phyloP scores from a whole-genome alignment of 2,888 invertebrate genomes.

The Scaptomyza tumidula region DNA sequence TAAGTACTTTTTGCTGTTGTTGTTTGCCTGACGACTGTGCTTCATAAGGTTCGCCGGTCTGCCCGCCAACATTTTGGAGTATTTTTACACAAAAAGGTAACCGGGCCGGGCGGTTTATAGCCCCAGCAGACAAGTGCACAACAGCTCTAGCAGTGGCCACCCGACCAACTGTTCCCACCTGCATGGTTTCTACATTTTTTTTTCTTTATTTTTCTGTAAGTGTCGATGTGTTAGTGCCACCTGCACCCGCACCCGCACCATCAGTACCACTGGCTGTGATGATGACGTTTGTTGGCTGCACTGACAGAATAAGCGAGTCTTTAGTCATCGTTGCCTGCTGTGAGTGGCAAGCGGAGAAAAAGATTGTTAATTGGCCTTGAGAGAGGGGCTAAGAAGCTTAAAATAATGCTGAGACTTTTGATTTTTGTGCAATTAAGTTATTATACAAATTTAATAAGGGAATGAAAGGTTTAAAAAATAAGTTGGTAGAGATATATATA shows the following conservation, averaged over 20 bases:
- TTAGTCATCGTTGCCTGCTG: slow-evolving; percentile 13
- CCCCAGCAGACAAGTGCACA: slow-evolving; percentile 55
- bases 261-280: slow-evolving; percentile 20
- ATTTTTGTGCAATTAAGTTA: slow-evolving; percentile 17
- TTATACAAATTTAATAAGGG: not conserved
- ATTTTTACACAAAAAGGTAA: slow-evolving; percentile 74
- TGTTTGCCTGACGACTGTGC: slow-evolving; percentile 42
- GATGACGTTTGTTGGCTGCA: slow-evolving; percentile 66
- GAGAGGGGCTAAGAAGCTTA: slow-evolving; percentile 21
- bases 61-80: slow-evolving; percentile 70
- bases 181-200: slow-evolving; percentile 24
- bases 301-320: slow-evolving; percentile 68
- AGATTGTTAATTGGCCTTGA: slow-evolving; percentile 60
- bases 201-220: slow-evolving; percentile 27
- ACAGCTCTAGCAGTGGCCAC: slow-evolving; percentile 29
- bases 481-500: no score
- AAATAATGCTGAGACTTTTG: slow-evolving; percentile 10
- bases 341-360: not conserved
- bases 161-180: slow-evolving; percentile 45
- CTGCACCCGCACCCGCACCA: not conserved
- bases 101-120: slow-evolving; percentile 44
- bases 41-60: slow-evolving; percentile 58
- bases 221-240: slow-evolving; percentile 33
- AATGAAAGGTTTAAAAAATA: no score
- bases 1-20: slow-evolving; percentile 76